These are phyloP conservation scores for Enteromius anoplus DNA, from an alignment of 2,797 vertebrate species.

Conservation along the genomic window DNA sequence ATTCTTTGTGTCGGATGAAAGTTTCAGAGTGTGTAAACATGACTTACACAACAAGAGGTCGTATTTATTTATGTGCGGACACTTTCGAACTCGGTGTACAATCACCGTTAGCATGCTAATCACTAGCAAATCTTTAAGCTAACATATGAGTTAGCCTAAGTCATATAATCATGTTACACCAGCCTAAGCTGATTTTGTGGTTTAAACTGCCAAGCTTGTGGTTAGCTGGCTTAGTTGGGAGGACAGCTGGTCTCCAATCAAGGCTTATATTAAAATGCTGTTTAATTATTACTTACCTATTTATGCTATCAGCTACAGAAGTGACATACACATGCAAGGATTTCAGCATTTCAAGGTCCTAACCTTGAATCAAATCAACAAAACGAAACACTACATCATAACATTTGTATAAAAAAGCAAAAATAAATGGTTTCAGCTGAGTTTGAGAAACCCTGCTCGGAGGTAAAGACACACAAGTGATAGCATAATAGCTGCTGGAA, in stretches of 20 bases:
- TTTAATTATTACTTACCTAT: background rate
- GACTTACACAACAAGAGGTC: too few species aligned
- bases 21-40: too few species aligned
- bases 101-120: background rate
- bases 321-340: background rate
- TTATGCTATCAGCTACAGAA: background rate
- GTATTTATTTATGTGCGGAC: too few species aligned
- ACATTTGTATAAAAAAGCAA: background rate
- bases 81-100: too few species aligned
- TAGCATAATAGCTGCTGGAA: background rate
- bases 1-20: too few species aligned
- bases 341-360: background rate
- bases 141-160: background rate
- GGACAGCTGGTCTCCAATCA: constrained; percentile 2
- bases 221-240: background rate
- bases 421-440: background rate
- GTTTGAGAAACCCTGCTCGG: background rate
- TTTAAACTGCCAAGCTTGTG: background rate
- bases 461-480: background rate
- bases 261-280: background rate
- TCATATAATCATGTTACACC: background rate
- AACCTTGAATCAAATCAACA: background rate
- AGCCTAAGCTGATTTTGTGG: constrained; percentile 4
- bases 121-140: background rate
- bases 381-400: background rate